Evolutionary conservation across 2,888 invertebrate species (phyloP).

Genomic region (Petrolisthes manimaculis): DNA sequence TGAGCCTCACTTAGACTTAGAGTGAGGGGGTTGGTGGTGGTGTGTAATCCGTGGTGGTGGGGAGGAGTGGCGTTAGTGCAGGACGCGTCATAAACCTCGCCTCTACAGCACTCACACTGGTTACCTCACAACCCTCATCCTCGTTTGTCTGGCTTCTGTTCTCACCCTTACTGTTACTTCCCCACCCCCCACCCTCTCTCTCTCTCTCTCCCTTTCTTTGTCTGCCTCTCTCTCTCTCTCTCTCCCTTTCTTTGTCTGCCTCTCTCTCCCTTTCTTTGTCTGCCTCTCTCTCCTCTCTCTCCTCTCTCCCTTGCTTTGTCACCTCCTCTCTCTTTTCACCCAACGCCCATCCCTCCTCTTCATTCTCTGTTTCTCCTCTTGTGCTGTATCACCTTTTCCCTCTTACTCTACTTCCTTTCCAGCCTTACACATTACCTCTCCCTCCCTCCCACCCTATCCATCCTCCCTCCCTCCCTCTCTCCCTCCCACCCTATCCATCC

Average conservation of each 20-base stretch:
- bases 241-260: background rate
- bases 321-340: background rate
- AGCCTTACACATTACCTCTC: background rate
- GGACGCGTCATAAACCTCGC: constrained; percentile 32
- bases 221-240: background rate
- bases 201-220: background rate
- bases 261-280: background rate
- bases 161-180: background rate
- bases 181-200: constrained; percentile 1
- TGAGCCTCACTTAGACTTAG: background rate
- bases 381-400: constrained; percentile 7
- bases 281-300: background rate
- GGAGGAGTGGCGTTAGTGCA: constrained; percentile 17
- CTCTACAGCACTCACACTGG: constrained; percentile 29
- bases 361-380: background rate
- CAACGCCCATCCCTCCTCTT: background rate
- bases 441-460: background rate
- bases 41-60: background rate
- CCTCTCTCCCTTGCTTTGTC: background rate
- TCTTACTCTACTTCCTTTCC: constrained; percentile 3
- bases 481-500: background rate
- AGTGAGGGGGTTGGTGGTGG: background rate
- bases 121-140: constrained; percentile 1
- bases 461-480: background rate
- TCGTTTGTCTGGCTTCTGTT: constrained; percentile 19